Evolutionary conservation across 1,140 invertebrate genomes (phyloP), one percentile per base, ranked within the genome.

Genomic region (Aphis craccivora): DNA sequence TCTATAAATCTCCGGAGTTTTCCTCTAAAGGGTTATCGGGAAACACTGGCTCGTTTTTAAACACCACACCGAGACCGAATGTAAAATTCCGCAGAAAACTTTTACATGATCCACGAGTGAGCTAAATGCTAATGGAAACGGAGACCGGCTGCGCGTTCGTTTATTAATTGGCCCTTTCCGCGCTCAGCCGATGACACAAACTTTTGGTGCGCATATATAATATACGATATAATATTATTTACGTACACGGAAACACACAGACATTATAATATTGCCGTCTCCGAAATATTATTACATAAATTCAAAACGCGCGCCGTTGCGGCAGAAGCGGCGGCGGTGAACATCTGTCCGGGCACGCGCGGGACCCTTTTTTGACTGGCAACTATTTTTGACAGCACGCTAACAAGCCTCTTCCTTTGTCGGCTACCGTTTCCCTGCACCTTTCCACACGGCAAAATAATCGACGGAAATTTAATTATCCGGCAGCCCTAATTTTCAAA

Each of bases 321-420:
- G 60, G 60, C 60, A 67, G 60, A 67, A 67, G 60, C 60, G 30
- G 45, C 35, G 20, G 87, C 18, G 43, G 23, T 6, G 90, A 91
- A 91, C 90, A 91, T 91, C 67, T 91, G 90, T 76, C 90, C 60
- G 90, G 60, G 90, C 90, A 91, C 90, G 90, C 30, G 90, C 60
- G 43, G 67, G 67, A 92, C 91, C 91, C 90, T 91, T 91, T 91
- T 91, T 81, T 60, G 90, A 91, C 37, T 83, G 90, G 67, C 67
- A 91, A 91, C 90, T 92, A 92, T 83, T 92, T 92, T 48, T 92
- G 91, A 92, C 91, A 83, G 90, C 90, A 83, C 67, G 90, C 60
- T 91, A 91, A 91, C 90, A 91, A 83, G 90, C 90, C 90, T 91
- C 67, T 91, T 91, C 60, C 67, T 91, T 91, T 91, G 90, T 91